Evolutionary conservation across 2,113 vertebrate species (phyloP), one percentile per base, ranked within the genome.

Genomic region (Syrrhaptes paradoxus): DNA sequence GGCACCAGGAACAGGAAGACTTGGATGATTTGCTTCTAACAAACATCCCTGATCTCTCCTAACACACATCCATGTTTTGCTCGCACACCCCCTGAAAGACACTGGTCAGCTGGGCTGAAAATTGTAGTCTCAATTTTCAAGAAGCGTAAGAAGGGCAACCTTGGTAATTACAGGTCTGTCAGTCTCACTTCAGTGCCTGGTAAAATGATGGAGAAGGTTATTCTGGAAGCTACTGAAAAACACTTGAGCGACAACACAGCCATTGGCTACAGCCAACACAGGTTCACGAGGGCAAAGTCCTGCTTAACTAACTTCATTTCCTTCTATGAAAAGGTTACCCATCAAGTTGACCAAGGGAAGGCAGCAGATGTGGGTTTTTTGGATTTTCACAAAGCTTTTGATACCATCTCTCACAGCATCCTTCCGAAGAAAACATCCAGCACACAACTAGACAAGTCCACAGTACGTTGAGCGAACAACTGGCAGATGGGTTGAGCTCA

Each of bases 301-400:
- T 72, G 41, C n/a, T 72, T 57, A 79, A 61, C 28, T 34, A 62
- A 9, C 10, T 62, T 16, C 8, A 57, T 22, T 52, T 67, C 77
- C 52, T 48, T 48, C 87, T 19, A 32, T 19, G 26, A 49, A 20
- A 67, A 54, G 16, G 16, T 52, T 29, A 57, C 32, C 57, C 41
- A 66, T 26, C 4, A 1, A 46, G 26, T 13, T 62, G 75, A 43
- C 36, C 41, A 74, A 73, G 36, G 45, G 38, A 76, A 90, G 48
- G 3, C 31, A 68, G 36, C 0, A 74, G 41, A 61, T 49, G 11
- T 7, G 58, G 16, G 1, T 0, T 45, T 73, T 57, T 25, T 8
- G 6, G 29, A 55, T 51, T 85, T 78, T 43, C 70, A 22, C 41
- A 61, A 73, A 85, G 55, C 11, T 63, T 65, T 54, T 63, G 32